phyloP scores from a whole-genome alignment of 1,140 invertebrate genomes.

The Drosophila sproati region DNA sequence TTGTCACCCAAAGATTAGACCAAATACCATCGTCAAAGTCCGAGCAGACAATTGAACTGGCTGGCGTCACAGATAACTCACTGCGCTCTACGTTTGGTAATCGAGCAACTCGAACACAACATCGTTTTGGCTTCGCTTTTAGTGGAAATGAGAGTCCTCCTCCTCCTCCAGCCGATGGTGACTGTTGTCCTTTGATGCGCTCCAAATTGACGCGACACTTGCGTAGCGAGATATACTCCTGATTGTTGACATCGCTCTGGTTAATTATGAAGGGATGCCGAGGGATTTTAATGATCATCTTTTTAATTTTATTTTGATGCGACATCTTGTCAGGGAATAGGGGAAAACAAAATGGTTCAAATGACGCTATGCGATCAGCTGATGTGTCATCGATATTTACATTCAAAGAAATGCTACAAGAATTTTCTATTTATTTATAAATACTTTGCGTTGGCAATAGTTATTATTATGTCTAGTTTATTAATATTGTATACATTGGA shows the following conservation, averaged over 20 bases:
- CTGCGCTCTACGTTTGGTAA: conserved; percentile 62
- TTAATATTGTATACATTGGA: background rate
- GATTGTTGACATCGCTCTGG: conserved; percentile 19
- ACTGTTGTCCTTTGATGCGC: conserved; percentile 40
- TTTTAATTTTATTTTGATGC: conserved; percentile 48
- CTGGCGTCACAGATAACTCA: conserved; percentile 65
- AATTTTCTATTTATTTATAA: background rate
- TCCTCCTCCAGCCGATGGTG: background rate
- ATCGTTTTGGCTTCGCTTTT: conserved; percentile 54
- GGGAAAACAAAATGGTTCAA: conserved; percentile 1
- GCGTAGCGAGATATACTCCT: conserved; percentile 30
- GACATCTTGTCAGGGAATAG: conserved; percentile 37
- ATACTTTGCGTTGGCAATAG: background rate
- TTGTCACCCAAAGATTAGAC: background rate
- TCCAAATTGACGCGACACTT: conserved; percentile 71
- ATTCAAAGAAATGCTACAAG: background rate
- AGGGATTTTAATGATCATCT: conserved; percentile 61
- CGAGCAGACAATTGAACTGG: conserved; percentile 68
- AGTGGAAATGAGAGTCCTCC: conserved; percentile 23
- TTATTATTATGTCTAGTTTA: background rate
- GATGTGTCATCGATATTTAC: conserved; percentile 5
- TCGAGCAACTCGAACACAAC: conserved; percentile 65
- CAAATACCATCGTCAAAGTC: conserved; percentile 56
- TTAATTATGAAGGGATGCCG: conserved; percentile 58
- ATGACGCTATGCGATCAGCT: conserved; percentile 18